Base-by-base conservation (phyloP, 2,888 invertebrate genomes). In the Agapostemon virescens region DNA sequence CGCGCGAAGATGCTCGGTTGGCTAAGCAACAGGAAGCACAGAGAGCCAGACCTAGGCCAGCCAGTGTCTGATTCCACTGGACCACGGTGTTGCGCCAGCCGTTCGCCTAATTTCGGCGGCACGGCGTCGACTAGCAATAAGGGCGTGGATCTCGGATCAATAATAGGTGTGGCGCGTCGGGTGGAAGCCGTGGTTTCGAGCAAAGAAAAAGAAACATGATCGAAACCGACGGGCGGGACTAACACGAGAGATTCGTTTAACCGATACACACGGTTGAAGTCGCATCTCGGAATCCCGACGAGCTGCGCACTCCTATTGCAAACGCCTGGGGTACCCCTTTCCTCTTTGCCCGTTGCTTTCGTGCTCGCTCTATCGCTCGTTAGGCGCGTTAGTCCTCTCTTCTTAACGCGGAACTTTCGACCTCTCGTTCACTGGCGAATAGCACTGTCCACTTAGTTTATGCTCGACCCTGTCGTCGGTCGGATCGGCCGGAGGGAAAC, bases 391-490 rank as follows among this genome's bases (percentile, higher is more conserved):
- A 73, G 77, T 52, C 23, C 72, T 73, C 78, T 81, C 78, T 81
- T 74, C 75, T 85, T 70, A 71, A 74, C 77, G 72, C 77, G 82
- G 73, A 84, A 84, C 84, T 85, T 81, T 81, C 79, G 77, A 76
- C 77, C 81, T 84, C 80, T 79, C 78, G 67, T 73, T 74, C 61
- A 66, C 69, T 64, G 68, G 49, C 52, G 68, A 78, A 80, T 74
- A 74, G 77, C 76, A 70, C 76, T 45, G 75, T 63, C 55, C 69
- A 82, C 79, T 86, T 86, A 86, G 86, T 86, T 85, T 82, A 80
- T 77, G 80, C 72, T 69, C 79, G 87, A 74, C 85, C 55, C 75
- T 79, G 87, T 73, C 61, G 80, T 79, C 84, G 81, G 79, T 67
- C 71, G 79, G 85, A 80, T 66, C 81, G 52, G 55, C 55, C 66